These are phyloP conservation scores for Perca schrenkii DNA, from an alignment of 2,113 vertebrate species.

Conservation along the genomic window DNA sequence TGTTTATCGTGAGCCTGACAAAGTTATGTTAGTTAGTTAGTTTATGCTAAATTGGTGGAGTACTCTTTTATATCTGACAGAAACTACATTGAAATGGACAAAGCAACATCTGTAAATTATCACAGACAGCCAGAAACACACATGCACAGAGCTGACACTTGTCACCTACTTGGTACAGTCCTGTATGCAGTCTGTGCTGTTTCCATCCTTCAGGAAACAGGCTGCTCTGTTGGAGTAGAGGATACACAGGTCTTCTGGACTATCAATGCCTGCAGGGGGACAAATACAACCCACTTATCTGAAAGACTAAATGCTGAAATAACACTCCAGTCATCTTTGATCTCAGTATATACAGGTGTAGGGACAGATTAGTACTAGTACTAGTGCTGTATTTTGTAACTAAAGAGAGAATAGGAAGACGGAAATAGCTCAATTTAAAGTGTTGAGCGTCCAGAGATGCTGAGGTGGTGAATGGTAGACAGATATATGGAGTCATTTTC, in stretches of 20 bases:
- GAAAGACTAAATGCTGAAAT: constrained; percentile 7
- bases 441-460: constrained; percentile 13
- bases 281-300: constrained; percentile 54
- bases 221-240: constrained; percentile 97
- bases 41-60: background rate
- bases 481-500: constrained; percentile 31
- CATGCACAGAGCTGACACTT: background rate
- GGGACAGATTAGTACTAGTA: background rate
- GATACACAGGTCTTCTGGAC: constrained; percentile 89
- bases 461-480: constrained; percentile 14
- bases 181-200: constrained; percentile 91
- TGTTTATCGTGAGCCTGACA: background rate
- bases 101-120: no score
- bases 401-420: background rate
- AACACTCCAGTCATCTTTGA: constrained; percentile 19
- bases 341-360: background rate
- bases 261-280: constrained; percentile 85
- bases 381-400: background rate
- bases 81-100: background rate
- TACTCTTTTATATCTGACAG: background rate
- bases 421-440: constrained; percentile 3
- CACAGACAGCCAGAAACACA: background rate
- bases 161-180: constrained; percentile 92
- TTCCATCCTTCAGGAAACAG: constrained; percentile 94
- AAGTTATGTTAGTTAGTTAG: no score